A percentile compares a stretch with the other conserved stretches of the same genome.
phyloP scores from a whole-genome alignment of 2,797 vertebrate species.

The Aeoliscus strigatus region DNA sequence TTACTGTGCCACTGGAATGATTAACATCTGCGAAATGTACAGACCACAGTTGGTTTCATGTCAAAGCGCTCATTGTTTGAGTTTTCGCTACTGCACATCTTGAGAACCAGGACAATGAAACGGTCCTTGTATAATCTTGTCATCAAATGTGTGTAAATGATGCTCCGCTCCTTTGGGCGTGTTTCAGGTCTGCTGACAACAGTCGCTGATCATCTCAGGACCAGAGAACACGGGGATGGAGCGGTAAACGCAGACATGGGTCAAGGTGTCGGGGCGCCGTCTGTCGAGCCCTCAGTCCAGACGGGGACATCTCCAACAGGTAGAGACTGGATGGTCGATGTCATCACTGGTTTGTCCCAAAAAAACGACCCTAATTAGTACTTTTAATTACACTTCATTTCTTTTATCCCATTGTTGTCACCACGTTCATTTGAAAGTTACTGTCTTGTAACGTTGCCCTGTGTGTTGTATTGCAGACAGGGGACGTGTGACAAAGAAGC shows the following conservation, averaged over 20 bases:
- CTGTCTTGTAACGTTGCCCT: fast-evolving
- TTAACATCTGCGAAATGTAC: too few species aligned
- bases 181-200: constrained; percentile 83
- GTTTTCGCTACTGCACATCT: too few species aligned
- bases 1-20: too few species aligned
- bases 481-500: constrained; percentile 72
- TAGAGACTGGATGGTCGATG: constrained; percentile 17
- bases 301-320: constrained; percentile 44
- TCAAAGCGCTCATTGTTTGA: not conserved
- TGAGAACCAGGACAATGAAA: too few species aligned
- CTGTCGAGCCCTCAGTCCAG: constrained; percentile 49
- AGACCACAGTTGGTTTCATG: not conserved
- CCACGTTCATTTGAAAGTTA: too few species aligned
- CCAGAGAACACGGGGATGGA: constrained; percentile 40
- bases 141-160: not conserved
- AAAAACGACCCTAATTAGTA: too few species aligned
- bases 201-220: constrained; percentile 80
- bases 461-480: constrained; percentile 63
- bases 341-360: not conserved
- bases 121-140: too few species aligned
- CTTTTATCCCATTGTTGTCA: too few species aligned
- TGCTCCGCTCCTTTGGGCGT: not conserved
- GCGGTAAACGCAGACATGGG: constrained; percentile 59
- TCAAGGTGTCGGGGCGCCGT: constrained; percentile 49
- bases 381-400: too few species aligned